Evolutionary conservation across 2,888 invertebrate species (phyloP).

Genomic region (Eupithecia vulgata): DNA sequence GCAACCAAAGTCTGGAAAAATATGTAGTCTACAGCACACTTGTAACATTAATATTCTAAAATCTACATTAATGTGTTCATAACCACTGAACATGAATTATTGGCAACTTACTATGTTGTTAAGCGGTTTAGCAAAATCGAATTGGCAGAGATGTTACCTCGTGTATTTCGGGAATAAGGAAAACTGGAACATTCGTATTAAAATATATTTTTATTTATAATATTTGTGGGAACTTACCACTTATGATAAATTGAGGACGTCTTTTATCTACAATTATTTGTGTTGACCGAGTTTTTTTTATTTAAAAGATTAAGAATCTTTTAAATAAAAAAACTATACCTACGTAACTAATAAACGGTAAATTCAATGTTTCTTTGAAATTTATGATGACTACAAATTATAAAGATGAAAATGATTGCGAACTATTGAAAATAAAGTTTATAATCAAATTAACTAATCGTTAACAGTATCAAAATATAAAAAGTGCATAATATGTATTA

Average conservation of each 20-base stretch:
- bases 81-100: neutral
- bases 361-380: neutral
- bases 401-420: no score
- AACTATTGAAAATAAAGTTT: no score
- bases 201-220: neutral
- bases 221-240: neutral
- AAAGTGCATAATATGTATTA: neutral
- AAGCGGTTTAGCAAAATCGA: neutral
- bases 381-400: neutral
- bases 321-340: no score
- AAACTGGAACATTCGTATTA: neutral
- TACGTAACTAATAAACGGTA: neutral
- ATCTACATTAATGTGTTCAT: neutral
- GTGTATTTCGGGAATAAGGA: conserved; percentile 11
- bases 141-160: conserved; percentile 7
- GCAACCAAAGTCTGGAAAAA: neutral
- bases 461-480: no score
- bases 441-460: no score
- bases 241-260: neutral
- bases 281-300: neutral
- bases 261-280: neutral
- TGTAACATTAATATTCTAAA: neutral
- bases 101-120: conserved; percentile 1
- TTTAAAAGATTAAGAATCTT: neutral
- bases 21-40: neutral